Base-by-base conservation (phyloP, 2,888 invertebrate species). In the Pristionchus japonicus region DNA sequence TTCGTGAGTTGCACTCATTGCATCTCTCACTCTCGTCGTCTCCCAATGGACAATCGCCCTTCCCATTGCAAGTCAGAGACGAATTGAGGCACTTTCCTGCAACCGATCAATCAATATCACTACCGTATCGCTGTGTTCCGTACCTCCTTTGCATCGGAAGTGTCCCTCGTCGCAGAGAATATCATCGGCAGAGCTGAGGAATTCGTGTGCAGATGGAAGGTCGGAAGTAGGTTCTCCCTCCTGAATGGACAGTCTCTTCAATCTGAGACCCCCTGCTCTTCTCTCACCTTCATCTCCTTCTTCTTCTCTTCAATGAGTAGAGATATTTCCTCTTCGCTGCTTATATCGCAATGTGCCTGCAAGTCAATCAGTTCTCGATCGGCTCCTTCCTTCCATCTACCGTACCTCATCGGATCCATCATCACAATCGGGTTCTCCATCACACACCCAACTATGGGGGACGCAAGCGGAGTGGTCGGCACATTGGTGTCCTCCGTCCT, bases 11-110 rank as follows among this genome's bases (percentile, higher is more conserved):
- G 87, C 92, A 93, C 40, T 89, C 89, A 37, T 89, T 89, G 82
- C 92, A 91, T 70, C 90, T 91, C 15, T 88, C 88, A 13, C 91
- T 89, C 90, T 95, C 95, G 90, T 95, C 95, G 1, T 94, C 93
- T 0, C 92, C 92, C 88, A 94, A 93, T 0, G 89, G 91, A 89
- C 95, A 95, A 89, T 95, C 94, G 17, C 88, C 52, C 23, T 90
- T 88, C 0, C 93, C 93, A 89, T 95, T 93, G 92, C 95, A 95
- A 3, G 93, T 89, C 37, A 49, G 31, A 43, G 86, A 87, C 37
- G 85, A 67, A 52, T 88, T 85, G 85, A 92, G 88, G 88, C 92
- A 92, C 34, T 87, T 67, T 17, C 61, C 70, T 57, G 52, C 34
- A 70, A 70, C 20, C n/a, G 40, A 74, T 74, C 40, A 3, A 74